Evolutionary conservation across 2,797 vertebrate species (phyloP).

Genomic region (Pangasius sanitwongsei): DNA sequence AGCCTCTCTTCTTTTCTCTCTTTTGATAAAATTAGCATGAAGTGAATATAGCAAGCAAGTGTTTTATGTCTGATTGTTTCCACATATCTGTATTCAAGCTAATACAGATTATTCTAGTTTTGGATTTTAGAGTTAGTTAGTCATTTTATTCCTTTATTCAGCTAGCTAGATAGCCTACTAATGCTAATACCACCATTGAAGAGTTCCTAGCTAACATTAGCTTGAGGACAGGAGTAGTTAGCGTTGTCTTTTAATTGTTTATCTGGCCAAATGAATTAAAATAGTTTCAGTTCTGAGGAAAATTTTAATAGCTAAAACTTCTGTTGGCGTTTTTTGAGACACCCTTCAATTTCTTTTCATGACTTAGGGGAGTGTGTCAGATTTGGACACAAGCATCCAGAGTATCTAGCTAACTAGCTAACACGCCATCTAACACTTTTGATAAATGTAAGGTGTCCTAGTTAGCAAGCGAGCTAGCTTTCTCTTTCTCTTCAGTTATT

Average conservation of each 20-base stretch:
- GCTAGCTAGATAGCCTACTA: neutral
- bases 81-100: neutral
- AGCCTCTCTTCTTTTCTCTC: neutral
- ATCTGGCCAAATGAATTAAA: neutral
- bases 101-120: neutral
- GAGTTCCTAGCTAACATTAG: neutral
- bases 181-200: neutral
- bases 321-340: neutral
- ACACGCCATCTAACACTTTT: neutral
- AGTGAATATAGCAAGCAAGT: neutral
- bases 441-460: neutral
- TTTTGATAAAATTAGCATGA: slow-evolving; percentile 4
- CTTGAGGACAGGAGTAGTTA: neutral
- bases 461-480: neutral
- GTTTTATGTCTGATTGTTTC: neutral
- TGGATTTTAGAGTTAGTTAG: too few species aligned
- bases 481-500: neutral
- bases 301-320: neutral
- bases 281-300: neutral
- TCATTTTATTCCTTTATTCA: neutral
- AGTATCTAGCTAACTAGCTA: neutral
- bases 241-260: neutral
- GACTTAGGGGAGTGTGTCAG: neutral
- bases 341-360: neutral
- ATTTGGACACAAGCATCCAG: neutral